These are phyloP conservation scores for Caenorhabditis sulstoni DNA, from an alignment of 2,888 invertebrate genomes.

Conservation along the genomic window DNA sequence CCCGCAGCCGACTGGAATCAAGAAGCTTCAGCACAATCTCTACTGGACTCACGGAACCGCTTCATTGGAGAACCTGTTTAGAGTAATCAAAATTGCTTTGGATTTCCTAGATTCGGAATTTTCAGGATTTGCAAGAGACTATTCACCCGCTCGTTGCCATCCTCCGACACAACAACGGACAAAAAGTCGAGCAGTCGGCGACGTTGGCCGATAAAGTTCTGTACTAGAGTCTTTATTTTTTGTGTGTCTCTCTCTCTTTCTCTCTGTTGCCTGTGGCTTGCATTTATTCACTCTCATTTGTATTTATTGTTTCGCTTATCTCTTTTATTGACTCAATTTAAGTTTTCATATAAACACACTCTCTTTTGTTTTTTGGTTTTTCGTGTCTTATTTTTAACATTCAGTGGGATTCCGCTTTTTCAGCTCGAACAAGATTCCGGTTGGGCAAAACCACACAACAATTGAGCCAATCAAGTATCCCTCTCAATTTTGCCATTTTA, in stretches of 20 bases:
- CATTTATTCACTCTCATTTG: conserved; percentile 37
- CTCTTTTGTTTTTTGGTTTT: conserved; percentile 6
- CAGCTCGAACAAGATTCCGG: conserved; percentile 4
- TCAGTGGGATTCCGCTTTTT: not conserved
- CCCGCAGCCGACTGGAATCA: conserved; percentile 61
- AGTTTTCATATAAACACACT: conserved; percentile 16
- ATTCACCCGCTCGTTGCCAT: conserved; percentile 74
- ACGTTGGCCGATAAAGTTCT: conserved; percentile 48
- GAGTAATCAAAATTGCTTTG: conserved; percentile 38
- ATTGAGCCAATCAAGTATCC: not conserved
- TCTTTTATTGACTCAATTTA: not conserved
- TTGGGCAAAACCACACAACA: conserved; percentile 9
- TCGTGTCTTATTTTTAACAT: conserved; percentile 4
- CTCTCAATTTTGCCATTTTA: not conserved
- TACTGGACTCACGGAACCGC: conserved; percentile 73
- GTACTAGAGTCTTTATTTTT: conserved; percentile 31
- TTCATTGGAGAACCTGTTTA: conserved; percentile 71
- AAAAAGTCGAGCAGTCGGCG: conserved; percentile 46
- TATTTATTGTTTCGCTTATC: conserved; percentile 49
- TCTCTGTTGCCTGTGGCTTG: not conserved
- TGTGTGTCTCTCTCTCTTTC: not conserved
- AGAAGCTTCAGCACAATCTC: conserved; percentile 73
- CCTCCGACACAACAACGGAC: conserved; percentile 62
- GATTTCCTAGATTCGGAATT: not conserved
- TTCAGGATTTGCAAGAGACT: conserved; percentile 73